Conservation (phyloP, 2,113 vertebrate species). For the Phalacrocorax pelagicus region DNA sequence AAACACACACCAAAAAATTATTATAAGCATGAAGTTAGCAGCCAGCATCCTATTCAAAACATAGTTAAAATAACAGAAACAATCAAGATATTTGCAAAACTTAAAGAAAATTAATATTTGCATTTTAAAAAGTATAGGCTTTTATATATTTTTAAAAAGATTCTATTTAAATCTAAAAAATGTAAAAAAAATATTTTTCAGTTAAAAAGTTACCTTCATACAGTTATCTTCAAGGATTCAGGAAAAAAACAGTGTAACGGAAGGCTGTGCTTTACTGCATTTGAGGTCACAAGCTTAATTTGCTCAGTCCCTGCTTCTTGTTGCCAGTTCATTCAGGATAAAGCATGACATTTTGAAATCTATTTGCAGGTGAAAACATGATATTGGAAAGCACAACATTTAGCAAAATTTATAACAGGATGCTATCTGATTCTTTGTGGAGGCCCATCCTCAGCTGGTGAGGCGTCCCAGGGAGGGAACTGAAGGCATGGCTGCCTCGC, state of each 20-base stretch:
- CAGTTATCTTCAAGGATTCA: not conserved
- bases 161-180: not conserved
- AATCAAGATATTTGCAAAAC: not conserved
- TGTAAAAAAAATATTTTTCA: not conserved
- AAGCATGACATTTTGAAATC: not conserved
- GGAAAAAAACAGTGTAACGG: not conserved
- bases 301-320: not conserved
- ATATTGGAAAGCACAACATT: not conserved
- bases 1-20: not conserved
- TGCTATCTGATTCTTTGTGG: not conserved
- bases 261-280: not conserved
- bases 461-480: accelerated
- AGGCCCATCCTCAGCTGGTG: not conserved
- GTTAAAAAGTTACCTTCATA: not conserved
- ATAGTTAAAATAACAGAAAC: not conserved
- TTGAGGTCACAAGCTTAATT: not conserved
- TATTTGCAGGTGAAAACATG: not conserved
- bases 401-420: not conserved
- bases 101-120: not conserved
- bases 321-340: not conserved
- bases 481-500: not conserved
- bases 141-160: not conserved
- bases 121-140: not conserved
- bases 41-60: not conserved
- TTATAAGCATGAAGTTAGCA: not conserved